Conservation (phyloP, 1,140 invertebrate species). For the Parapsyche elsis region DNA sequence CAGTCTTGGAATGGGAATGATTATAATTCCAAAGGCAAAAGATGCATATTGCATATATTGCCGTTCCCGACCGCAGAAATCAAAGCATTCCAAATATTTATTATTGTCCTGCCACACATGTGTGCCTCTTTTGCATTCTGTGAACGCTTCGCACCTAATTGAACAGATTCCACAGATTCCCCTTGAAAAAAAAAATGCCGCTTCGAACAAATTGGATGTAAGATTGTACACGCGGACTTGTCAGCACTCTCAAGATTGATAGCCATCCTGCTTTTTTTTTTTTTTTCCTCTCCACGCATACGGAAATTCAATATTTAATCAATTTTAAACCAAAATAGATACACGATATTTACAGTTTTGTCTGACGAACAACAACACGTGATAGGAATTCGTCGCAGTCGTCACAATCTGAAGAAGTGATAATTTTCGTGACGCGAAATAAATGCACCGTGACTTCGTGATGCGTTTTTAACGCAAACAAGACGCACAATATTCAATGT, state of each 20-base stretch:
- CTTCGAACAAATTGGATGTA: not conserved
- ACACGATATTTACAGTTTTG: no score
- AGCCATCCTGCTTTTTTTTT: not conserved
- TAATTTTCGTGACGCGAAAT: not conserved
- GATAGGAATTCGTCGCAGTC: no score
- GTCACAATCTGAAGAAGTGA: no score
- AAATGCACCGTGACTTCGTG: not conserved
- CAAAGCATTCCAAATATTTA: no score
- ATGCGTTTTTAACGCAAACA: slow-evolving; percentile 14
- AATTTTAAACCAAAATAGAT: no score
- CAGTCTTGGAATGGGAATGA: no score
- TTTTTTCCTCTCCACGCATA: no score
- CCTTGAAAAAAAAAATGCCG: not conserved
- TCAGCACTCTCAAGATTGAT: slow-evolving; percentile 2
- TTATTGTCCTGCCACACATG: not conserved
- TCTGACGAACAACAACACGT: no score
- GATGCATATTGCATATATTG: no score
- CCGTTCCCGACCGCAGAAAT: no score
- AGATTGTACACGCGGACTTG: not conserved
- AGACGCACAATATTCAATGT: not conserved
- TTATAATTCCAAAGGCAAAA: no score
- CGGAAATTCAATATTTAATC: no score
- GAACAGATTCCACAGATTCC: not conserved
- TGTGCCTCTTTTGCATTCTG: not conserved
- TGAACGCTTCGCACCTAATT: not conserved